Evolutionary conservation across 2,888 invertebrate species (phyloP), one percentile per base, ranked within the genome.

Genomic region (Thymelicus sylvestris): DNA sequence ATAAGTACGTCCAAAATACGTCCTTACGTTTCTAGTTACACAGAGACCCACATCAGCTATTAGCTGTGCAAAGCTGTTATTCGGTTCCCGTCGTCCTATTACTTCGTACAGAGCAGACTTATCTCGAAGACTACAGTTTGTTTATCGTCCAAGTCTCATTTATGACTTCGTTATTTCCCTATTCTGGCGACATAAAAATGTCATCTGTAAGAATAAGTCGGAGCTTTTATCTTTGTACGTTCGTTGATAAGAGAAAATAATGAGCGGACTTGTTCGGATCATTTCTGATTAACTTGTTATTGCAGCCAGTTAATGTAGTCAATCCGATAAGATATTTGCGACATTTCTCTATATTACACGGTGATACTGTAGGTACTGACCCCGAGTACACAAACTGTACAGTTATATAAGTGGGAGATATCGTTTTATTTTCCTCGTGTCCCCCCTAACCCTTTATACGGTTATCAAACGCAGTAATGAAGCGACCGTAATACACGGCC

Each of bases 141-240:
- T 92, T 92, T 92, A 91, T 92, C 88, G 89, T 87, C 86, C 84
- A 79, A 90, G 85, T 89, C 80, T 83, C 89, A 89, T 91, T 90
- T 91, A 91, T 89, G 90, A 89, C 85, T 91, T 90, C 90, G 88
- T 92, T 91, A 92, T 91, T 91, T 92, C 85, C 89, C 89, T 91
- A 91, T 91, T 92, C 87, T 84, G 86, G 86, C 86, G 86, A 91
- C 89, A 91, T 91, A 92, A 92, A 92, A 92, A 91, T 86, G 90
- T 89, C 91, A 87, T 91, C 89, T 83, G 83, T 83, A 83, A 86
- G 86, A 89, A 89, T 90, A 89, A 88, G 84, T 88, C 78, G 82
- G 79, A 77, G 83, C 86, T 85, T 90, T 90, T 89, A 90, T 92
- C 87, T 91, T 74, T 79, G 78, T 85, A 84, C 86, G 86, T 87